Percentiles rank a stretch among this genome's conserved stretches.
These are phyloP conservation scores for Cyprinodon diabolis DNA, from an alignment of 2,797 vertebrate genomes.

Conservation along the genomic window DNA sequence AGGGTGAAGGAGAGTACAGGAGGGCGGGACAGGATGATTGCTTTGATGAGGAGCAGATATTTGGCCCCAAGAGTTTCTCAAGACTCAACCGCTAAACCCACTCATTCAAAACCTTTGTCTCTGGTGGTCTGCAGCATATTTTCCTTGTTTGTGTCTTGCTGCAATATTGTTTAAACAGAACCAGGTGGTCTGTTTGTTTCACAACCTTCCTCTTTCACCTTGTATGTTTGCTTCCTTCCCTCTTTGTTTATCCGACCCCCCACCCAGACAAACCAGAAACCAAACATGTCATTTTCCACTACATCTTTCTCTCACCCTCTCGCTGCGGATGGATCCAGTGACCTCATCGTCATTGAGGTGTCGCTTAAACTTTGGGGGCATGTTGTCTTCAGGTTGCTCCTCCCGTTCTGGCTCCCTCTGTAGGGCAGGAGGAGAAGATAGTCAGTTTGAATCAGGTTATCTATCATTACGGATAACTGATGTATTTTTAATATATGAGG, in stretches of 20 bases:
- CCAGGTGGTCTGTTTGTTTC: not conserved
- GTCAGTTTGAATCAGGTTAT: constrained; percentile 12
- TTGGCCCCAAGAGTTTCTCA: constrained; percentile 30
- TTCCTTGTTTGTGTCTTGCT: constrained; percentile 6
- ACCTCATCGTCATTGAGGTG: constrained; percentile 97
- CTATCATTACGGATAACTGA: not conserved
- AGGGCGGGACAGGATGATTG: not conserved
- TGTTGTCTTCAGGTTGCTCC: constrained; percentile 83
- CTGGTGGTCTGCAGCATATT: not conserved
- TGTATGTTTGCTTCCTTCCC: not conserved
- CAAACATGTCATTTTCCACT: not conserved
- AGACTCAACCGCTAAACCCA: not conserved
- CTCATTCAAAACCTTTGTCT: not conserved
- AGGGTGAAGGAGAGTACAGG: constrained; percentile 1
- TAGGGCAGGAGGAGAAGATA: constrained; percentile 45
- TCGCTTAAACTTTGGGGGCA: constrained; percentile 98
- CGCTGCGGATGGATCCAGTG: constrained; percentile 95
- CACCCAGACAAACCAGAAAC: not conserved
- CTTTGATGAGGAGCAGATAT: constrained; percentile 57
- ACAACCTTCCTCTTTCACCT: not conserved
- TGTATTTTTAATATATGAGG: not conserved
- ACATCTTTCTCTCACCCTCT: constrained; percentile 85
- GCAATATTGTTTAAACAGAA: not conserved
- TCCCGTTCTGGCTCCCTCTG: constrained; percentile 84
- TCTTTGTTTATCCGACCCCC: not conserved